A percentile compares a stretch with the other conserved stretches of the same genome.
Evolutionary conservation across 2,113 vertebrate species (phyloP).

Genomic region (Pluvialis apricaria): DNA sequence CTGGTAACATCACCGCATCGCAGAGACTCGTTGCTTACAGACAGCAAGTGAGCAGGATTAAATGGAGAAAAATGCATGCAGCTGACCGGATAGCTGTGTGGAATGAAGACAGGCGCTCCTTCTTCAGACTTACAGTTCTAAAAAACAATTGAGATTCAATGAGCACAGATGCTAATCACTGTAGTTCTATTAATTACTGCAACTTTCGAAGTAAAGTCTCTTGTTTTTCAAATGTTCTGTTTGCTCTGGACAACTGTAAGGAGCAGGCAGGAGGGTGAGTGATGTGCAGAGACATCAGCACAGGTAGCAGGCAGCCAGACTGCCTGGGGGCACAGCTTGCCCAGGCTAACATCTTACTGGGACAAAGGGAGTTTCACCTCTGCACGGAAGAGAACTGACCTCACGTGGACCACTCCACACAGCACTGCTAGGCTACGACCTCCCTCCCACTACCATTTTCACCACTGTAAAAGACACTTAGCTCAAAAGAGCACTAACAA

Average conservation of each 20-base stretch:
- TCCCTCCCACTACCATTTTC: neutral
- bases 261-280: neutral
- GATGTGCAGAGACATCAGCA: no score
- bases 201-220: neutral
- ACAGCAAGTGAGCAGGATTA: slow-evolving; percentile 80
- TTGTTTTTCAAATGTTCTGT: accelerated
- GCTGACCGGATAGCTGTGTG: slow-evolving; percentile 71
- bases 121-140: slow-evolving; percentile 67
- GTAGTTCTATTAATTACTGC: accelerated
- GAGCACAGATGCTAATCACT: accelerated
- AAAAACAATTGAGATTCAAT: neutral
- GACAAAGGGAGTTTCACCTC: neutral
- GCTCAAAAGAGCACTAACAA: neutral
- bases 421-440: neutral
- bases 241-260: neutral
- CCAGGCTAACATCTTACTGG: no score
- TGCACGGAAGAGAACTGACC: neutral
- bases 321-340: neutral
- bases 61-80: slow-evolving; percentile 81
- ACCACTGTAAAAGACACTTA: no score
- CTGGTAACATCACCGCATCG: slow-evolving; percentile 84
- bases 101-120: slow-evolving; percentile 71
- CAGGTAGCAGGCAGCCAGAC: neutral
- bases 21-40: slow-evolving; percentile 79
- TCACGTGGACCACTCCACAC: no score